phyloP scores from a whole-genome alignment of 2,888 invertebrate genomes.

The Ceratothoa steindachneri region DNA sequence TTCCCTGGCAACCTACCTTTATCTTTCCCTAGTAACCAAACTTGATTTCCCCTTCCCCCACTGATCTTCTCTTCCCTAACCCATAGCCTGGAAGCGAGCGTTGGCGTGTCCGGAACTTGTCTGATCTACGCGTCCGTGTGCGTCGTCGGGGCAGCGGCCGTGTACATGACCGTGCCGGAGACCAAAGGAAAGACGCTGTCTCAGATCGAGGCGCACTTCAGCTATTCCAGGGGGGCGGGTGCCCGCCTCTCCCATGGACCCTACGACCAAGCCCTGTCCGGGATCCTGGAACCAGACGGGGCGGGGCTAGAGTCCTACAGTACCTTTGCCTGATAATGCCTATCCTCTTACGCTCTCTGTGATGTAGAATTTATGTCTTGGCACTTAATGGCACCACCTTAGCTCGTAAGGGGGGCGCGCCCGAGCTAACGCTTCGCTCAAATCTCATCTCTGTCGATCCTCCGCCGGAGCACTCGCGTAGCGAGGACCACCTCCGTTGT shows the following conservation, averaged over 20 bases:
- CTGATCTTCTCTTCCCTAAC: background rate
- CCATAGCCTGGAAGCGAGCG: slow-evolving; percentile 18
- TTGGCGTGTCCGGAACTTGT: slow-evolving; percentile 28
- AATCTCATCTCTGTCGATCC: too few species aligned
- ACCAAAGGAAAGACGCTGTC: slow-evolving; percentile 27
- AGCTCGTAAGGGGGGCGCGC: too few species aligned
- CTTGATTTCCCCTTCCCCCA: too few species aligned
- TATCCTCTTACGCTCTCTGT: background rate
- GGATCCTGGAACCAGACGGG: slow-evolving; percentile 26
- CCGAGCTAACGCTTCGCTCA: too few species aligned
- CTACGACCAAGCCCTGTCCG: slow-evolving; percentile 16
- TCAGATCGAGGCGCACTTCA: slow-evolving; percentile 34
- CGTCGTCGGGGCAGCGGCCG: slow-evolving; percentile 15
- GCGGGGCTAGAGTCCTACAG: slow-evolving; percentile 24
- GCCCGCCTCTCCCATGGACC: background rate
- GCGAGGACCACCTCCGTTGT: too few species aligned
- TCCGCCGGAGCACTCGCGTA: too few species aligned
- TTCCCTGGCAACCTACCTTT: too few species aligned
- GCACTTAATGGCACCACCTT: too few species aligned
- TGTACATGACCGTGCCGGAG: slow-evolving; percentile 29
- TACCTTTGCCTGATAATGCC: slow-evolving; percentile 12
- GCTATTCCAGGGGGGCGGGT: slow-evolving; percentile 16
- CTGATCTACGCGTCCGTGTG: slow-evolving; percentile 22
- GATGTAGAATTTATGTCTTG: background rate
- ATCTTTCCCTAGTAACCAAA: too few species aligned